Evolutionary conservation across 2,888 invertebrate genomes (phyloP).

Genomic region (Philereme vetulata): DNA sequence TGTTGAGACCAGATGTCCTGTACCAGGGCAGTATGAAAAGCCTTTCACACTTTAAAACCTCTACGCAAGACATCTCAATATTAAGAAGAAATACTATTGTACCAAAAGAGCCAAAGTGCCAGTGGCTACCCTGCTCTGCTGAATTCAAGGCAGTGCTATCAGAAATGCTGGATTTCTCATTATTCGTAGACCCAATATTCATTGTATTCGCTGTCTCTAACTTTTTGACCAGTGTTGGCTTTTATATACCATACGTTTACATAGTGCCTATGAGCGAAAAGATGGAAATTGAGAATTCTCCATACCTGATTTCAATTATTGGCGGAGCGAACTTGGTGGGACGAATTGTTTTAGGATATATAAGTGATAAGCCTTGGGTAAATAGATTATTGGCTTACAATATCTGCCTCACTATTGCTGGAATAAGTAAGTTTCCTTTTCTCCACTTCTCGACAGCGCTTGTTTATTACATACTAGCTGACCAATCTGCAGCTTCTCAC

Average conservation of each 20-base stretch:
- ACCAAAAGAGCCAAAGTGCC: constrained; percentile 73
- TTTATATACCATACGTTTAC: constrained; percentile 96
- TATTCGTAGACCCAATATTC: constrained; percentile 94
- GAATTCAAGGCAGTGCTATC: constrained; percentile 88
- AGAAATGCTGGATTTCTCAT: constrained; percentile 93
- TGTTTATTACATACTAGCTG: no score
- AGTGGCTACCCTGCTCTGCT: constrained; percentile 86
- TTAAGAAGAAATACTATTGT: constrained; percentile 64
- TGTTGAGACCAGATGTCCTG: constrained; percentile 94
- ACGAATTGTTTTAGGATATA: constrained; percentile 93
- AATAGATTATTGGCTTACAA: constrained; percentile 96
- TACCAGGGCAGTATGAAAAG: constrained; percentile 91
- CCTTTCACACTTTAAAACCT: constrained; percentile 80
- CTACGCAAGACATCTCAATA: constrained; percentile 66
- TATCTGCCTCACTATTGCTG: constrained; percentile 93
- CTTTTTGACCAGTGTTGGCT: constrained; percentile 97
- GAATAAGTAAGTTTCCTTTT: constrained; percentile 87
- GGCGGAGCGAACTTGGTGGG: constrained; percentile 96
- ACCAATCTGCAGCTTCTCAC: no score
- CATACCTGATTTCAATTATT: constrained; percentile 90
- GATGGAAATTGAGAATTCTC: constrained; percentile 84
- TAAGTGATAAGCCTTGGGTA: constrained; percentile 95
- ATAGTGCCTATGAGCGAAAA: constrained; percentile 89
- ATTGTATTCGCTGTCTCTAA: constrained; percentile 96
- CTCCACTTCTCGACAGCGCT: neutral